Evolutionary conservation across 2,113 vertebrate genomes (phyloP).

Genomic region (Peucedramus taeniatus): DNA sequence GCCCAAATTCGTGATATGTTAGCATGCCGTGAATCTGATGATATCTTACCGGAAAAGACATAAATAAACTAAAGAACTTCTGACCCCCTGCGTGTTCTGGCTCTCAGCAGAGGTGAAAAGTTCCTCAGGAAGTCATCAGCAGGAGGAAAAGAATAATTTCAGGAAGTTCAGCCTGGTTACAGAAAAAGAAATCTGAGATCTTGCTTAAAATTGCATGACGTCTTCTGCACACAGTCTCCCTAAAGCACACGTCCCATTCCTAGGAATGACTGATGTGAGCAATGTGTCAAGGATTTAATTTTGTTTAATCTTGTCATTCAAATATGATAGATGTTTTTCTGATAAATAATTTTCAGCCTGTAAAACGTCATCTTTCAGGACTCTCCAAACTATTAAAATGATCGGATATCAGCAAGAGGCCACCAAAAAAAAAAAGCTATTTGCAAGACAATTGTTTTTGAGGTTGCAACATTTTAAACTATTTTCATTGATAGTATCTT

Average conservation of each 20-base stretch:
- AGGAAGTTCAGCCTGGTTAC: background rate
- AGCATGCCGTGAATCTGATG: background rate
- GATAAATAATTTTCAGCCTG: background rate
- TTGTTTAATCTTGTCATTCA: background rate
- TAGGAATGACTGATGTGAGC: background rate
- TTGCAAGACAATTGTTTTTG: background rate
- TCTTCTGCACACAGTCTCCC: background rate
- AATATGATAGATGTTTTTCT: background rate
- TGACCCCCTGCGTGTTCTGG: background rate
- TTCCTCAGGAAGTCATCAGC: background rate
- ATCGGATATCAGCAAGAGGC: background rate
- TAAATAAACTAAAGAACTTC: background rate
- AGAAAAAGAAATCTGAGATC: background rate
- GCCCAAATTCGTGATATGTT: background rate
- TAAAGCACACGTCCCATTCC: background rate
- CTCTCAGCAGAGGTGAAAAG: background rate
- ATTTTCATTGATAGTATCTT: background rate
- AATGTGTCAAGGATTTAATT: background rate
- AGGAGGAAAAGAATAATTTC: background rate
- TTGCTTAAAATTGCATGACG: background rate
- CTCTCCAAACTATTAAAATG: background rate
- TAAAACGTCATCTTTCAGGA: background rate
- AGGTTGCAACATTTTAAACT: background rate
- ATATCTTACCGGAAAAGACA: background rate
- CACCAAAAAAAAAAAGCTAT: background rate